Conservation (phyloP, 1,140 invertebrate species). For the Akabosia matsudoensis region DNA sequence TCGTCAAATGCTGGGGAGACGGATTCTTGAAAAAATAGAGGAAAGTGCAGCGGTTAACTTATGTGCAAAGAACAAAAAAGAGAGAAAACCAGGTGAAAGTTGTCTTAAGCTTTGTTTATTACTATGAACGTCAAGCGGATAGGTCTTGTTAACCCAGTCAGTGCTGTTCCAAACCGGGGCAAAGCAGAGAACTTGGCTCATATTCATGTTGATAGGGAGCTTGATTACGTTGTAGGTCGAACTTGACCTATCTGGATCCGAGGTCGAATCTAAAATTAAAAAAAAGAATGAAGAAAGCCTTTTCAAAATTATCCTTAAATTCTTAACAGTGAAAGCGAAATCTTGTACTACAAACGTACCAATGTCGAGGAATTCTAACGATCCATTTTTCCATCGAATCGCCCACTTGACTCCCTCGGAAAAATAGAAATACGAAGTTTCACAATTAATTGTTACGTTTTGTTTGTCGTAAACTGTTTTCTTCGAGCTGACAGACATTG, state of each 20-base stretch:
- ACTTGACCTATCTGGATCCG: not conserved
- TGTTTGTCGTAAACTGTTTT: slow-evolving; percentile 27
- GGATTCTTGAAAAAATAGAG: not conserved
- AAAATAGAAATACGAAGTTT: slow-evolving; percentile 40
- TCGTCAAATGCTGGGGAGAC: slow-evolving; percentile 4
- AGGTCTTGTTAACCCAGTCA: slow-evolving; percentile 36
- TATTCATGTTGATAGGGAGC: not conserved
- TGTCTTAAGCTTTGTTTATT: not conserved
- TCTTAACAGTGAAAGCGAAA: no score
- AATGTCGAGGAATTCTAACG: slow-evolving; percentile 15
- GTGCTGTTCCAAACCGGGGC: slow-evolving; percentile 41
- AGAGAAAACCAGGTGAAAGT: not conserved
- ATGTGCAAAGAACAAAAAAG: not conserved
- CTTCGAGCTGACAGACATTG: not conserved
- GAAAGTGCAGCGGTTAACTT: not conserved
- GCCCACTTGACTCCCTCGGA: slow-evolving; percentile 39
- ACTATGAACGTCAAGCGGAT: slow-evolving; percentile 24
- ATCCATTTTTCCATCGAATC: slow-evolving; percentile 34
- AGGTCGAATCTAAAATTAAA: not conserved
- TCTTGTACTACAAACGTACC: not conserved
- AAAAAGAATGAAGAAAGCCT: not conserved
- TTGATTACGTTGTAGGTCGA: slow-evolving; percentile 14
- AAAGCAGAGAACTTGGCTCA: slow-evolving; percentile 33
- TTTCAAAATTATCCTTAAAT: no score
- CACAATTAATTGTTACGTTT: slow-evolving; percentile 35